Evolutionary conservation across 2,113 vertebrate genomes (phyloP).

Genomic region (Colius striatus): DNA sequence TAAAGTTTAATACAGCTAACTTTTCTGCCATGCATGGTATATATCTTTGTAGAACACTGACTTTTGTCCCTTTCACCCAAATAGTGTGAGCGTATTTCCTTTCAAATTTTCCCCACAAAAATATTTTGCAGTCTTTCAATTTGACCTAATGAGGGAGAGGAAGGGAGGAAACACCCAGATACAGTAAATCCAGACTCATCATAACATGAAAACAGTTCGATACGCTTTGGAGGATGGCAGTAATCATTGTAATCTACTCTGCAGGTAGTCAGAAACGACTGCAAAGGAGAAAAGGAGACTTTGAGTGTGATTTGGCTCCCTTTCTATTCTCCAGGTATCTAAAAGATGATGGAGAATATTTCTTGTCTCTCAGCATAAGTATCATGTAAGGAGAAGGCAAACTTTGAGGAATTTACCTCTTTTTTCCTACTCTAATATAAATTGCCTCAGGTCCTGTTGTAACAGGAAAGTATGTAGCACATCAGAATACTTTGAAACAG

Average conservation of each 20-base stretch:
- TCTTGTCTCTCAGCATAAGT: not conserved
- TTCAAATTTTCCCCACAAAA: not conserved
- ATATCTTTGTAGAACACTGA: not conserved
- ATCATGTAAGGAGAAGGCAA: not conserved
- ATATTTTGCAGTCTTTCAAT: not conserved
- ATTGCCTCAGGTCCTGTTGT: not conserved
- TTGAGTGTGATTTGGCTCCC: not conserved
- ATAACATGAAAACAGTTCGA: not conserved
- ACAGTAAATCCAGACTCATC: not conserved
- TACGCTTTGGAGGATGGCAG: not conserved
- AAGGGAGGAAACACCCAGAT: not conserved
- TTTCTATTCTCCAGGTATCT: not conserved
- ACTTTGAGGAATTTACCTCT: not conserved
- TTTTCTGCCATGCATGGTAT: not conserved
- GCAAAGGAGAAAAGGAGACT: not conserved
- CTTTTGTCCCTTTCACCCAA: not conserved
- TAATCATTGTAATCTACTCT: not conserved
- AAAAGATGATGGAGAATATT: not conserved
- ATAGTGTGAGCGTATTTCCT: not conserved
- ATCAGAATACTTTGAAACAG: not conserved
- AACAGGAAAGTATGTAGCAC: not conserved
- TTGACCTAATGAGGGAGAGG: not conserved
- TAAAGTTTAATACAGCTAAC: not conserved
- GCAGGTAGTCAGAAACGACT: not conserved
- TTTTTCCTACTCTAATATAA: not conserved